Conservation (phyloP, 2,888 invertebrate genomes). For the Trissolcus japonicus region DNA sequence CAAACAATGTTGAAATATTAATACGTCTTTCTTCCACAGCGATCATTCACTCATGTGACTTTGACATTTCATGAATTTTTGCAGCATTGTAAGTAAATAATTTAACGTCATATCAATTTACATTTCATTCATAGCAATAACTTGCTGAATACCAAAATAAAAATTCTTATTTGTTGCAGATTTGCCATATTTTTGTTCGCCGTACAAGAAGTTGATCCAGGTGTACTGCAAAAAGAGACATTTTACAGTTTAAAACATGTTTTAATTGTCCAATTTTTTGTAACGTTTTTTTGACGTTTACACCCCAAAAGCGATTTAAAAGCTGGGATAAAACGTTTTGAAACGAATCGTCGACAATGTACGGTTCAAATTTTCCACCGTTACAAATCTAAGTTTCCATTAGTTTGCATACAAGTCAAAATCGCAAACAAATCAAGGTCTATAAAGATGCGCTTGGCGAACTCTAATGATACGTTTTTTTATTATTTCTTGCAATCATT, state of each 20-base stretch:
- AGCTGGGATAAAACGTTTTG: background rate
- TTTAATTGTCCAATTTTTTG: background rate
- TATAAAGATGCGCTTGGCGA: no score
- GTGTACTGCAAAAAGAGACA: background rate
- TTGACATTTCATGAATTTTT: conserved; percentile 43
- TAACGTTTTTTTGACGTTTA: background rate
- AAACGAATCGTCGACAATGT: no score
- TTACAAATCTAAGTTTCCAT: no score
- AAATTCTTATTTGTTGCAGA: conserved; percentile 14
- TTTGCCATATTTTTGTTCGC: conserved; percentile 12
- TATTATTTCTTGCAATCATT: no score
- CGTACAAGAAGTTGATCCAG: background rate
- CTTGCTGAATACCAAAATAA: conserved; percentile 17
- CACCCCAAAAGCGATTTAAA: background rate
- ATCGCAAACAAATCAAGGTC: no score
- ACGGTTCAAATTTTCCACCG: no score
- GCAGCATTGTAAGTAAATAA: conserved; percentile 42
- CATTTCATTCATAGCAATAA: conserved; percentile 43
- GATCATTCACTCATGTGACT: conserved; percentile 40
- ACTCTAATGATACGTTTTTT: no score
- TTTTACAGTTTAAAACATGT: background rate
- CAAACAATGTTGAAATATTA: conserved; percentile 10
- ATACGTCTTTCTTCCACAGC: conserved; percentile 18
- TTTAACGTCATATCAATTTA: conserved; percentile 30
- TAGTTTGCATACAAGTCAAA: no score